Conservation (phyloP, 37 sponge, comb jelly and placozoan species). For the Chondrosia reniformis region DNA sequence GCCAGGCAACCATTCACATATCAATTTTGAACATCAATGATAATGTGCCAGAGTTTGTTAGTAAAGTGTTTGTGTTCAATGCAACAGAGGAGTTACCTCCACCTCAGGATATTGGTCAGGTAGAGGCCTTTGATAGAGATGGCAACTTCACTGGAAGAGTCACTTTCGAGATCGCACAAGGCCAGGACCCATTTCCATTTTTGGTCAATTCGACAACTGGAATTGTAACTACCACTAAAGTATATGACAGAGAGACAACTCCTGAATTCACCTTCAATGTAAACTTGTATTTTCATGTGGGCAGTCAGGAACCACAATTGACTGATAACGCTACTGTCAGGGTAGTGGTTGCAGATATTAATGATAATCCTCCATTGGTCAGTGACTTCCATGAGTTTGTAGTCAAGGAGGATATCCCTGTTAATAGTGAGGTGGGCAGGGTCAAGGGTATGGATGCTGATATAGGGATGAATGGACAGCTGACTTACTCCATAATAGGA, state of each 20-base stretch:
- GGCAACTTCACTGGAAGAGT: background rate
- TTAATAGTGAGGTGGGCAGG: background rate
- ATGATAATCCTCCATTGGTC: constrained; percentile 59
- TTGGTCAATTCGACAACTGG: constrained; percentile 26
- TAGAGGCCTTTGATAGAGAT: background rate
- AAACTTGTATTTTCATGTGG: constrained; percentile 7
- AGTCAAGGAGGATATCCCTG: background rate
- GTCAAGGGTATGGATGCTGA: background rate
- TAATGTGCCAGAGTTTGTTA: constrained; percentile 43
- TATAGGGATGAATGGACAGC: background rate
- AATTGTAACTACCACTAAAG: background rate
- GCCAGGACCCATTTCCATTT: background rate
- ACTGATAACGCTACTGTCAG: background rate
- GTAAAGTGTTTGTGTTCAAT: background rate
- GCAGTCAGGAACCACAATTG: constrained; percentile 14
- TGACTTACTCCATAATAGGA: background rate
- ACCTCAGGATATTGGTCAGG: constrained; percentile 9
- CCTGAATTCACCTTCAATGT: constrained; percentile 19
- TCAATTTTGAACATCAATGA: constrained; percentile 64
- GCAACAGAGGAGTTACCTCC: constrained; percentile 25
- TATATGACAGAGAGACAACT: constrained; percentile 30
- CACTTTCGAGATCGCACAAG: background rate
- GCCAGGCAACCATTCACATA: background rate
- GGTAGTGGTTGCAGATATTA: constrained; percentile 17
- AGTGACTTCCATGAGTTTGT: background rate